Conservation (phyloP, 1,140 invertebrate species). For the Pachypsylla venusta region DNA sequence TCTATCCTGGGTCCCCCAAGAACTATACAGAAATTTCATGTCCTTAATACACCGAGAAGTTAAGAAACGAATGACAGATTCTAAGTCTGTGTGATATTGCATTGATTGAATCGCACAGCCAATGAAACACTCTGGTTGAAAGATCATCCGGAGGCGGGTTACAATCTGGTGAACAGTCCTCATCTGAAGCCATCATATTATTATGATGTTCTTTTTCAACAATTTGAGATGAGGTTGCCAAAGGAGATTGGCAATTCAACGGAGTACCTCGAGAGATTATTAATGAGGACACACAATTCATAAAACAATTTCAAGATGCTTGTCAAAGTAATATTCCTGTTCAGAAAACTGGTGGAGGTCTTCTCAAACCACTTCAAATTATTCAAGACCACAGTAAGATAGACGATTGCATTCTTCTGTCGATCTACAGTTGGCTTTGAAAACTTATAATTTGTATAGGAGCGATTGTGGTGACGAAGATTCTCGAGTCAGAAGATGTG, state of each 20-base stretch:
- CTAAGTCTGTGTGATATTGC: conserved; percentile 92
- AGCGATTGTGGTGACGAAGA: conserved; percentile 64
- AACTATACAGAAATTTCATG: too few species aligned
- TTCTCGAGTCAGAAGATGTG: conserved; percentile 53
- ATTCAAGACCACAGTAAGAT: conserved; percentile 71
- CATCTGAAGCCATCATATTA: conserved; percentile 88
- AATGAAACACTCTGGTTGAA: conserved; percentile 82
- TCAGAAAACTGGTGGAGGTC: conserved; percentile 12
- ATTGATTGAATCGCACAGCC: conserved; percentile 92
- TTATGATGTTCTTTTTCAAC: conserved; percentile 65
- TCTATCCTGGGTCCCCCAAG: too few species aligned
- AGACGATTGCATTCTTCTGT: too few species aligned
- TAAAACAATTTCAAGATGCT: conserved; percentile 48
- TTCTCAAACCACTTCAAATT: conserved; percentile 28
- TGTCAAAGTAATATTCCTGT: conserved; percentile 35
- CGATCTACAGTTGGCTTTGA: too few species aligned
- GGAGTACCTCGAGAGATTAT: conserved; percentile 56
- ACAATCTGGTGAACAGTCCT: conserved; percentile 82
- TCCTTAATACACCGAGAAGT: too few species aligned
- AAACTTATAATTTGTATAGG: conserved; percentile 29
- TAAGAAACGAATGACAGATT: too few species aligned
- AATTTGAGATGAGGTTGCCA: conserved; percentile 63
- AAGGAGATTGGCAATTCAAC: conserved; percentile 53
- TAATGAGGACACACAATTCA: conserved; percentile 47
- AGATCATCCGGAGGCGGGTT: conserved; percentile 81